Evolutionary conservation across 2,888 invertebrate genomes (phyloP), one percentile per base, ranked within the genome.

Genomic region (Ceratothoa steindachneri): DNA sequence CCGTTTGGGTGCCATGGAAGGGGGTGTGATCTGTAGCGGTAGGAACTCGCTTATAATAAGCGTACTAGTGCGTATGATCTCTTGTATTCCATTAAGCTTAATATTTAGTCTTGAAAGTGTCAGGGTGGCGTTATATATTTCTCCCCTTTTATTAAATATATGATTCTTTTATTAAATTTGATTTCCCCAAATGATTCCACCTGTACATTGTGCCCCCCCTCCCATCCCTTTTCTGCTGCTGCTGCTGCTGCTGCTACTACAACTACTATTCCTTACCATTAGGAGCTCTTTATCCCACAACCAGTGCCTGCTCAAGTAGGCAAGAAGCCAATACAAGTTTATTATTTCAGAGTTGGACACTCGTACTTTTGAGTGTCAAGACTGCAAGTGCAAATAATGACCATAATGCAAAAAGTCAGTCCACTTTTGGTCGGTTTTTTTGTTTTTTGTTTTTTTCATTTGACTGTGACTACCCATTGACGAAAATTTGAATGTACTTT

Each of bases 261-360:
- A n/a, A n/a, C n/a, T n/a, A n/a, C n/a, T n/a, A n/a, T n/a, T n/a
- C n/a, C n/a, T n/a, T n/a, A n/a, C n/a, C n/a, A 15, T 41, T 41
- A 41, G 41, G 41, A 41, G 41, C 41, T 41, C 41, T 41, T 60
- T 60, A n/a, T 51, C 19, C 19, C 27, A 24, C 60, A 22, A 60
- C n/a, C 60, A 60, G 60, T 60, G 60, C 60, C 60, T 60, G 60
- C 24, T 60, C 60, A 60, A 22, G 60, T 60, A 24, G 60, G 60
- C 60, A 24, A n/a, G 19, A 12, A 12, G 60, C 60, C 60, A 60
- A 60, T 60, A 22, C 19, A 51, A n/a, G 19, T 51, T n/a, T 51
- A 51, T 51, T n/a, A 51, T 51, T n/a, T 51, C n/a, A n/a, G n/a
- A n/a, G n/a, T n/a, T n/a, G n/a, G n/a, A n/a, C n/a, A n/a, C n/a